phyloP scores from a whole-genome alignment of 2,797 vertebrate genomes.

The Rachycentron canadum region DNA sequence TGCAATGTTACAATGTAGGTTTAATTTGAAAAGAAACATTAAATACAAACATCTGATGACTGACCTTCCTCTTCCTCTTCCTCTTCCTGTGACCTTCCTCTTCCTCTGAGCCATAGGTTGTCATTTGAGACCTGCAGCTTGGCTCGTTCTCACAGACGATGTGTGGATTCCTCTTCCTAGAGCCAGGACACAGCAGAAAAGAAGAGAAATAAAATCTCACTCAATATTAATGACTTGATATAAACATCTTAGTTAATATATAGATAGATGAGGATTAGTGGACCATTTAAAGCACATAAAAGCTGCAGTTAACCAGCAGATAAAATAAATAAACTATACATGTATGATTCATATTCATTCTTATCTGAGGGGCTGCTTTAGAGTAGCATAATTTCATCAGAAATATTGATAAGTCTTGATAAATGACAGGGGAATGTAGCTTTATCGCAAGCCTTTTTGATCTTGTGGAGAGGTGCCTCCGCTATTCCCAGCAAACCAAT shows the following conservation, averaged over 20 bases:
- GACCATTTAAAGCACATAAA: not conserved
- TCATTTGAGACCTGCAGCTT: constrained; percentile 24
- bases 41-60: constrained; percentile 8
- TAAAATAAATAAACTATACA: not conserved
- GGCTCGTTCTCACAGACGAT: constrained; percentile 11
- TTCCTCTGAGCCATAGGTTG: constrained; percentile 14
- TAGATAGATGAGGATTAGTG: not conserved
- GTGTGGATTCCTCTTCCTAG: not conserved
- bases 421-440: constrained; percentile 51
- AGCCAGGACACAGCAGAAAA: not conserved
- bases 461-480: constrained; percentile 62
- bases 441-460: constrained; percentile 73
- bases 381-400: constrained; percentile 49
- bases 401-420: constrained; percentile 57
- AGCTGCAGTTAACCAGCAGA: not conserved
- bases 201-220: not conserved
- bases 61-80: too few species aligned
- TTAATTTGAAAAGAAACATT: not conserved
- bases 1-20: not conserved
- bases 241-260: not conserved
- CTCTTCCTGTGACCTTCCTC: too few species aligned
- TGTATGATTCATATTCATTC: constrained; percentile 12
- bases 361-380: constrained; percentile 17
- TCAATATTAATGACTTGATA: not conserved
- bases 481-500: constrained; percentile 65